Evolutionary conservation across 2,888 invertebrate species (phyloP).

Genomic region (Caradrina clavipalpis): DNA sequence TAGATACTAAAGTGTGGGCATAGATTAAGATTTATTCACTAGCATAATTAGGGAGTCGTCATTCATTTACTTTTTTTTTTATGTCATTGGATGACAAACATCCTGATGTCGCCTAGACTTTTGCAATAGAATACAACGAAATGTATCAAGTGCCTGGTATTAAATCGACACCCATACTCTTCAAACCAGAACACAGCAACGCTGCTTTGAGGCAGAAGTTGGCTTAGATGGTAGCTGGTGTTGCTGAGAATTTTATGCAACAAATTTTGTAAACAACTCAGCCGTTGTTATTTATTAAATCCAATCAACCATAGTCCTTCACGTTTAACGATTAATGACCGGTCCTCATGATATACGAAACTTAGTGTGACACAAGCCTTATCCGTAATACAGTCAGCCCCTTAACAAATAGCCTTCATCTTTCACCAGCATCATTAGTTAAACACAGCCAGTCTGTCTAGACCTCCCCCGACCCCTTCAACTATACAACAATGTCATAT

Average conservation of each 20-base stretch:
- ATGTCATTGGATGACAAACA: no score
- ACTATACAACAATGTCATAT: conserved; percentile 24
- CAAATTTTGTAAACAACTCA: not conserved
- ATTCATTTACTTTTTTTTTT: no score
- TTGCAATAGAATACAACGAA: no score
- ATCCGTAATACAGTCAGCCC: conserved; percentile 61
- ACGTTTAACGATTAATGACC: conserved; percentile 35
- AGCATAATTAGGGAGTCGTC: no score
- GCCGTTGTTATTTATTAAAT: conserved; percentile 15
- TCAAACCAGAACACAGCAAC: no score
- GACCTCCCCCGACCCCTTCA: conserved; percentile 56
- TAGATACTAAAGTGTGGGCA: no score
- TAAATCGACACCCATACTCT: no score
- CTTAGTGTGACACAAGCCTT: conserved; percentile 48
- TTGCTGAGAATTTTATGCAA: not conserved
- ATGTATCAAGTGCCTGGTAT: no score
- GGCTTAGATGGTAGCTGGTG: no score
- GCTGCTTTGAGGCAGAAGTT: no score
- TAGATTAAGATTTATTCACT: no score
- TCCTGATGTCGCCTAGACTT: no score
- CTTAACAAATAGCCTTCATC: conserved; percentile 80
- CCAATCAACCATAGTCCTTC: conserved; percentile 12
- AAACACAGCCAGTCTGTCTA: conserved; percentile 67
- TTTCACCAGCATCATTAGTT: conserved; percentile 80
- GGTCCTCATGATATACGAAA: conserved; percentile 37